These are phyloP conservation scores for Aporophyla lueneburgensis DNA, from an alignment of 2,888 invertebrate species.

Conservation along the genomic window DNA sequence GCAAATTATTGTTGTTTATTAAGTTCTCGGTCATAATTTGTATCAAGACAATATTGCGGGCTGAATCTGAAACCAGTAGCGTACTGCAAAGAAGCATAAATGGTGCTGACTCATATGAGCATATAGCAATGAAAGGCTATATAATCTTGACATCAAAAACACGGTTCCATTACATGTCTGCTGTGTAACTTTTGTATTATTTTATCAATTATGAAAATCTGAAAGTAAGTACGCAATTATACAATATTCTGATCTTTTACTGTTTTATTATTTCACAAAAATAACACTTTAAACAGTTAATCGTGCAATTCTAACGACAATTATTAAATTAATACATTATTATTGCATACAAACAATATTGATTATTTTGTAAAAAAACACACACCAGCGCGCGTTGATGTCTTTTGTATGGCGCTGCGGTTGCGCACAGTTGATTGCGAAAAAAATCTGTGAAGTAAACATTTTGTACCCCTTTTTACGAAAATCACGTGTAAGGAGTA, in stretches of 20 bases:
- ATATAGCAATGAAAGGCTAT: background rate
- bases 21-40: slow-evolving; percentile 4
- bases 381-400: slow-evolving; percentile 70
- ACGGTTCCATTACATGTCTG: background rate
- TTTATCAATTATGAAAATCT: slow-evolving; percentile 21
- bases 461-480: no score
- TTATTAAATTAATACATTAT: background rate
- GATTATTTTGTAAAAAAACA: background rate
- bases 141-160: background rate
- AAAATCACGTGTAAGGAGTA: no score
- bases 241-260: slow-evolving; percentile 3
- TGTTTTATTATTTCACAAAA: background rate
- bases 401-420: slow-evolving; percentile 67
- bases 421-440: slow-evolving; percentile 14
- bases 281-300: background rate
- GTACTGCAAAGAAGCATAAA: background rate
- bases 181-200: background rate
- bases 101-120: background rate
- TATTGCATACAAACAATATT: background rate
- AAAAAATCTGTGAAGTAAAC: background rate
- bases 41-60: background rate
- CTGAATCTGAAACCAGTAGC: background rate
- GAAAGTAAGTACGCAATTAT: slow-evolving; percentile 3
- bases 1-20: background rate
- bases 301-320: background rate